Conservation (phyloP, 37 sponge, comb jelly and placozoan genomes). For the Diacarnus erythraeanus region DNA sequence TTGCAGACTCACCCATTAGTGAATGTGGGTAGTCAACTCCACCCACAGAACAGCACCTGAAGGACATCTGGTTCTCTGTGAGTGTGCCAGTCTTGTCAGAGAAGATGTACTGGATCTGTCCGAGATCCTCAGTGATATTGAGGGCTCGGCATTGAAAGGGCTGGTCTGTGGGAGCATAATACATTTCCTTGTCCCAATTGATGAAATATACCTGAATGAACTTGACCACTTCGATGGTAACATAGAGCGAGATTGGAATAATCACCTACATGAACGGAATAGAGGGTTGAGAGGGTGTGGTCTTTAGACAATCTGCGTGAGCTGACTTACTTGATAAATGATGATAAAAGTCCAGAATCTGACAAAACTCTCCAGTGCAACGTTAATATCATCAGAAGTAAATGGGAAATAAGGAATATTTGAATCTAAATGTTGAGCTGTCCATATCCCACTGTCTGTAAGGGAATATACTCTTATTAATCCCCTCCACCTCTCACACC, state of each 20-base stretch:
- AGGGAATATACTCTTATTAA: too few relatives aligned
- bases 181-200: slow-evolving; percentile 80
- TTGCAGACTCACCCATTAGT: not conserved
- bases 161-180: slow-evolving; percentile 49
- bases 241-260: slow-evolving; percentile 87
- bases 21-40: slow-evolving; percentile 66
- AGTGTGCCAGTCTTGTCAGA: slow-evolving; percentile 93
- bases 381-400: not conserved
- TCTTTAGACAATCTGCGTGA: not conserved
- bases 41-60: slow-evolving; percentile 61
- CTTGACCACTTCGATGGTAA: slow-evolving; percentile 85
- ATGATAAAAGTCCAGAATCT: slow-evolving; percentile 77
- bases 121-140: slow-evolving; percentile 85
- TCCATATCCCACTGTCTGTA: slow-evolving; percentile 67
- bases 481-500: too few relatives aligned
- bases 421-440: slow-evolving; percentile 9
- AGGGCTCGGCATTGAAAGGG: slow-evolving; percentile 72
- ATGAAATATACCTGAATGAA: slow-evolving; percentile 71
- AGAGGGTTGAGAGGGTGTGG: not conserved
- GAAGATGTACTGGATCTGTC: slow-evolving; percentile 86
- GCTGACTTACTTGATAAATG: slow-evolving; percentile 46
- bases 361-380: slow-evolving; percentile 50
- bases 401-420: slow-evolving; percentile 33
- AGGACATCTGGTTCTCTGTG: slow-evolving; percentile 76
- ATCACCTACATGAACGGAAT: slow-evolving; percentile 39